These are phyloP conservation scores for Andricus grossulariae DNA, from an alignment of 1,140 invertebrate genomes.

Conservation along the genomic window DNA sequence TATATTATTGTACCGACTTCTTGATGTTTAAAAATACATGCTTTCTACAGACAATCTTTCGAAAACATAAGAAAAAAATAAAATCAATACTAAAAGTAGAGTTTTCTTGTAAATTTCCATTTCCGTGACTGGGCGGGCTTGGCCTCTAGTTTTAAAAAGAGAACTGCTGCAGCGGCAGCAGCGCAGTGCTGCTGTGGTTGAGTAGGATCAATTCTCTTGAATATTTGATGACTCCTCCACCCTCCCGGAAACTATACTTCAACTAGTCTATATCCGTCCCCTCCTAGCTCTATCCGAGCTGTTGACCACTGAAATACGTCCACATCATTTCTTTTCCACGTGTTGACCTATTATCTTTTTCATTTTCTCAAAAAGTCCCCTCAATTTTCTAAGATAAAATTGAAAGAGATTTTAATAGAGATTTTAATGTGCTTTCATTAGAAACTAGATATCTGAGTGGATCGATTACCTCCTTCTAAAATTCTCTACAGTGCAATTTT, in stretches of 20 bases:
- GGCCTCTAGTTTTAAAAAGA: background rate
- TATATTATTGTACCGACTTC: background rate
- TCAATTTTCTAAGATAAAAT: background rate
- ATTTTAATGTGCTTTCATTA: background rate
- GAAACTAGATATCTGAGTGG: no score
- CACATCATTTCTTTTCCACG: constrained; percentile 59
- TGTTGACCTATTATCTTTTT: constrained; percentile 57
- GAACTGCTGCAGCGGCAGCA: constrained; percentile 42
- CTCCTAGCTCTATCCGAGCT: constrained; percentile 45
- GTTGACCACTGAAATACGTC: constrained; percentile 63
- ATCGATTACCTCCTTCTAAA: no score
- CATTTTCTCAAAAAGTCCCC: constrained; percentile 42
- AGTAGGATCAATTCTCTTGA: constrained; percentile 63
- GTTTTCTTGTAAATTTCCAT: background rate
- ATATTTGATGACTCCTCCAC: constrained; percentile 63
- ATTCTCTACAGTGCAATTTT: no score
- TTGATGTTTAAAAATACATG: background rate
- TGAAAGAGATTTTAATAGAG: background rate
- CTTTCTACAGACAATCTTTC: background rate
- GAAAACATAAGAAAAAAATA: background rate
- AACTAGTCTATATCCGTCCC: constrained; percentile 59
- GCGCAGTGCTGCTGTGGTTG: constrained; percentile 36
- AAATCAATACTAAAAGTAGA: background rate
- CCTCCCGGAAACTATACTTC: constrained; percentile 57
- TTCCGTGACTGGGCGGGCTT: background rate